Percentiles rank a stretch among this genome's conserved stretches.
Conservation (phyloP, 2,113 vertebrate genomes). For the Brachypodius melanocephalos region DNA sequence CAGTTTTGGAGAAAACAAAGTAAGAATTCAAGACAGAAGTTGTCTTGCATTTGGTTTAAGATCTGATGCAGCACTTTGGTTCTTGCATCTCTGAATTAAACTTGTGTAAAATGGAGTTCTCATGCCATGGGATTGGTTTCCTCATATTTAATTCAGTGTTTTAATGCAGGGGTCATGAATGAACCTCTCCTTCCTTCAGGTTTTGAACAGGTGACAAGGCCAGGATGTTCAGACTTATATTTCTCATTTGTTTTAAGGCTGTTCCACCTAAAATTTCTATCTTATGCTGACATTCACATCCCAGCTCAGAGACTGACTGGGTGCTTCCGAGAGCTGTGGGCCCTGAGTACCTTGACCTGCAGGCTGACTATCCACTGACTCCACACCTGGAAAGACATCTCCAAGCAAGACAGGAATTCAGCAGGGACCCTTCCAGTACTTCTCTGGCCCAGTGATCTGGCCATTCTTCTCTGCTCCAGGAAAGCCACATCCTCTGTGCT, state of each 20-base stretch:
- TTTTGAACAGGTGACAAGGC: background rate
- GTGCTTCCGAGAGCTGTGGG: background rate
- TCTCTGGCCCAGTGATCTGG: background rate
- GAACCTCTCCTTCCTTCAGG: background rate
- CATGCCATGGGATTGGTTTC: background rate
- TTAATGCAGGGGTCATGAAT: background rate
- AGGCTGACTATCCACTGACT: background rate
- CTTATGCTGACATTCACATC: background rate
- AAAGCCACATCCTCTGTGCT: background rate
- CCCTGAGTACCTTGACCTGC: background rate
- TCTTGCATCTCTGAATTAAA: background rate
- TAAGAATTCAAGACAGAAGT: background rate
- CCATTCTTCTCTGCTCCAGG: background rate
- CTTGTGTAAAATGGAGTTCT: background rate
- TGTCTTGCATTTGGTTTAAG: background rate
- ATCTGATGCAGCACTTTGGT: background rate
- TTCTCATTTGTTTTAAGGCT: background rate
- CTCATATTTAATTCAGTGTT: background rate
- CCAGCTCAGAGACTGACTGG: background rate
- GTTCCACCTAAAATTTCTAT: background rate
- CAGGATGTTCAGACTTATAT: background rate
- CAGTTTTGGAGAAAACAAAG: conserved; percentile 6
- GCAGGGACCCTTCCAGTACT: background rate
- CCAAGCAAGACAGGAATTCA: background rate
- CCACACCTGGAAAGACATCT: background rate